phyloP scores from a whole-genome alignment of 2,113 vertebrate species.

The Gymnocephalus cernua region DNA sequence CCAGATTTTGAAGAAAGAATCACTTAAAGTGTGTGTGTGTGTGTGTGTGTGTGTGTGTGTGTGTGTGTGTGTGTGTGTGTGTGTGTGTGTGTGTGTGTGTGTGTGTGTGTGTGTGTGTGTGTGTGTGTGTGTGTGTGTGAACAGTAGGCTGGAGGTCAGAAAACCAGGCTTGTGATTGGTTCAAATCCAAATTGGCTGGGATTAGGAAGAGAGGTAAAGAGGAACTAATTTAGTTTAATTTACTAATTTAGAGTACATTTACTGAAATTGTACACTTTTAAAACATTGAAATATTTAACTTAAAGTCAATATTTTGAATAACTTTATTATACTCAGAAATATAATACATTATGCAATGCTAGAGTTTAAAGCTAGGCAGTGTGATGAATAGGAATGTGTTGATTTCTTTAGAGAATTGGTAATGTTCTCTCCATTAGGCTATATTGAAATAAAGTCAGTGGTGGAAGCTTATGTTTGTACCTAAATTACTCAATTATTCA shows the following conservation, averaged over 20 bases:
- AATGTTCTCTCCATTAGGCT: not conserved
- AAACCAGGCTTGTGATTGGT: conserved; percentile 19
- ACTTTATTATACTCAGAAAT: not conserved
- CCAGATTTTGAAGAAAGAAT: conserved; percentile 66
- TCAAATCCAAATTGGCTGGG: conserved; percentile 1
- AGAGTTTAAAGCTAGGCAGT: not conserved
- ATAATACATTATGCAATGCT: not conserved
- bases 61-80: not conserved
- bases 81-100: conserved; percentile 9
- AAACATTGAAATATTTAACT: not conserved
- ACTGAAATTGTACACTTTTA: not conserved
- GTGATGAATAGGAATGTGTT: not conserved
- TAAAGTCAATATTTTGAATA: not conserved
- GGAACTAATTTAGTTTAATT: not conserved
- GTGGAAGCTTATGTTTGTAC: not conserved
- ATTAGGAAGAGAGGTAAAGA: not conserved
- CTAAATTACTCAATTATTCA: not conserved
- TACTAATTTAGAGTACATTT: not conserved
- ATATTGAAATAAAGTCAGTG: not conserved
- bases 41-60: not conserved
- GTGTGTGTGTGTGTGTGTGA: not conserved
- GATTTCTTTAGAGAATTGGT: not conserved
- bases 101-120: not conserved
- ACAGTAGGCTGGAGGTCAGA: not conserved
- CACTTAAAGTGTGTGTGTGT: conserved; percentile 13